Percentiles rank a stretch among this genome's conserved stretches.
Evolutionary conservation across 2,113 vertebrate species (phyloP).

Genomic region (Lagopus muta): DNA sequence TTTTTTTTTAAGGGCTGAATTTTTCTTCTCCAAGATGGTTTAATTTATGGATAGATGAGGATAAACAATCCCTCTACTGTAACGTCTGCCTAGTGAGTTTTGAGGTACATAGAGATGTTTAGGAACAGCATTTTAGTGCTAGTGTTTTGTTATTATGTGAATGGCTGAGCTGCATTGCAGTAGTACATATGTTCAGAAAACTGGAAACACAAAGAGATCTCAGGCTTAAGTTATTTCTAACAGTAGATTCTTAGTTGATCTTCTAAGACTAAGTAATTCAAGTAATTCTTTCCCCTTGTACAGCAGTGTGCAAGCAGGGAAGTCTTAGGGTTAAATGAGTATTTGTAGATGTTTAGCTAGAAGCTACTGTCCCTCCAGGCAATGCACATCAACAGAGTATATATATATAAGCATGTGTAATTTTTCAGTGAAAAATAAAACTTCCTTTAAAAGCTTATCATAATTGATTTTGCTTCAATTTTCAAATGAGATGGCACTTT

Average conservation of each 20-base stretch:
- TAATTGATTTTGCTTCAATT: background rate
- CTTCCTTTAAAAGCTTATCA: background rate
- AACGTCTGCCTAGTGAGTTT: background rate
- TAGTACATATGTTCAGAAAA: background rate
- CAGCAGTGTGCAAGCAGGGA: background rate
- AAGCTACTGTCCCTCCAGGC: background rate
- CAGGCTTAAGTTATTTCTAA: background rate
- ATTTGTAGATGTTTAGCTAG: background rate
- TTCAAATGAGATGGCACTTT: background rate
- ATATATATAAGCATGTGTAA: background rate
- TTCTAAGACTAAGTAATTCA: slow-evolving; percentile 11
- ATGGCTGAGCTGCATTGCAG: background rate
- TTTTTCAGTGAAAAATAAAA: background rate
- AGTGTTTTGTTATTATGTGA: background rate
- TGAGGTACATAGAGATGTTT: background rate
- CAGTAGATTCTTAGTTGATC: background rate
- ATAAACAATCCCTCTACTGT: background rate
- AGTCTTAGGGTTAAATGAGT: background rate
- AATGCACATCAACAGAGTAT: background rate
- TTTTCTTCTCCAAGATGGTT: background rate
- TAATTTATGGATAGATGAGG: background rate
- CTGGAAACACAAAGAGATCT: background rate
- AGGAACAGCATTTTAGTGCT: background rate
- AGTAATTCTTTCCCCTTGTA: background rate
- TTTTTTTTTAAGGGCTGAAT: background rate